These are phyloP conservation scores for Helogale parvula DNA, from an alignment of 2,113 vertebrate genomes.

Conservation along the genomic window DNA sequence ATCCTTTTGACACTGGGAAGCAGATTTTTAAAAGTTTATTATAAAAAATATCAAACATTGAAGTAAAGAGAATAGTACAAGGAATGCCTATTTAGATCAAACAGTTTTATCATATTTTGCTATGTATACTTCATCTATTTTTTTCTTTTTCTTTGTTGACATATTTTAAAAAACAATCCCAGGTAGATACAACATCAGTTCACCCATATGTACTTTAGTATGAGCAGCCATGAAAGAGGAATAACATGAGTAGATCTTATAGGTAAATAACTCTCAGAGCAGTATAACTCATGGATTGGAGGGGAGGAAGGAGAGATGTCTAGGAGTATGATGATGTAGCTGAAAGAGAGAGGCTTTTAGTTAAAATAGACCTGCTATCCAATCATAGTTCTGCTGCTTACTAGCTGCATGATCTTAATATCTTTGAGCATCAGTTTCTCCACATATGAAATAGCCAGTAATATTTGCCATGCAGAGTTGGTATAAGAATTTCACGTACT, in stretches of 20 bases:
- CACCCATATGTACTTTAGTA: not conserved
- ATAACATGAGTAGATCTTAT: not conserved
- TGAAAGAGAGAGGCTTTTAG: not conserved
- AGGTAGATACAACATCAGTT: not conserved
- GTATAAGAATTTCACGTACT: not conserved
- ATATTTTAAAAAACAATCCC: not conserved
- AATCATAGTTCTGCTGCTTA: not conserved
- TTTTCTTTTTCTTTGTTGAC: not conserved
- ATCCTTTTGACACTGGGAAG: not conserved
- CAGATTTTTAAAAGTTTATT: not conserved
- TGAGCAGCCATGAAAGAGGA: not conserved
- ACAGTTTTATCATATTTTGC: not conserved
- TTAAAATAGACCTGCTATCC: not conserved
- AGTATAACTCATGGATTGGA: not conserved
- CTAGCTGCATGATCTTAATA: not conserved
- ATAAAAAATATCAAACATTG: not conserved
- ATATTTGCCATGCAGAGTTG: not conserved
- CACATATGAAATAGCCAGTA: not conserved
- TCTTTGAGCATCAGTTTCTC: conserved; percentile 16
- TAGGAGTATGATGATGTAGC: not conserved
- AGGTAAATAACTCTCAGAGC: not conserved
- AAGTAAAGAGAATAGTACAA: not conserved
- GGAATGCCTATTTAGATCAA: not conserved
- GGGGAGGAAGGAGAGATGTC: not conserved
- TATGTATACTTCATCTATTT: not conserved